Base-by-base conservation (phyloP, 1,140 invertebrate genomes). In the Daktulosphaira vitifoliae region DNA sequence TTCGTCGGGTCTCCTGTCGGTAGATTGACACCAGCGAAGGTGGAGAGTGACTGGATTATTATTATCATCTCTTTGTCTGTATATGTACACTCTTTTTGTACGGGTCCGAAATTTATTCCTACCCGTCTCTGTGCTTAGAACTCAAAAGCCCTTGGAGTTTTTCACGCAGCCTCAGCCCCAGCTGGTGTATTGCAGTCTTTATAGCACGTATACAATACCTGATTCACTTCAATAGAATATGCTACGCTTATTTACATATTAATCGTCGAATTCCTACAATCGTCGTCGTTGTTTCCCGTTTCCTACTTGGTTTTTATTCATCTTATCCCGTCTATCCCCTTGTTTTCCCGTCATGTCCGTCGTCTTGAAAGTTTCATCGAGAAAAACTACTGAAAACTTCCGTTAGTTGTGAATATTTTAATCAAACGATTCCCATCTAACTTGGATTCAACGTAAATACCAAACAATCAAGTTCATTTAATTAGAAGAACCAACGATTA, bases 41-140 rank as follows among this genome's bases (percentile, higher is more conserved):
- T 33, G 29, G 11, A 33, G 29, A 11, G 11, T 11, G 29, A 46
- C 42, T 48, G 42, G 54, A 62, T 62, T 62, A 62, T 62, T 62
- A 62, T 62, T 59, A 59, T 59, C 54, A 18, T 9, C 16, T 20
- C 20, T 1, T 7, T 9, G 29, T 20, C 23, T 33, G 29, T 11
- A 6, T 33, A 11, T n/a, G n/a, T n/a, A n/a, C n/a, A n/a, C n/a
- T n/a, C 20, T 29, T 29, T 3, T 2, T 4, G 6, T 23, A 23
- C 25, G 39, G n/a, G 54, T 62, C 39, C 56, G 56, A 62, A 62
- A 62, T 62, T 62, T 48, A 48, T 62, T 62, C 42, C 42, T 1
- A 3, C 8, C 7, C 29, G 4, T 3, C 16, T 42, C 13, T 8
- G n/a, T 2, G 8, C 51, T 9, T 15, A n/a, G 51, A 13, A 37